Base-by-base conservation (phyloP, 2,888 invertebrate species). In the Pollenia amentaria region DNA sequence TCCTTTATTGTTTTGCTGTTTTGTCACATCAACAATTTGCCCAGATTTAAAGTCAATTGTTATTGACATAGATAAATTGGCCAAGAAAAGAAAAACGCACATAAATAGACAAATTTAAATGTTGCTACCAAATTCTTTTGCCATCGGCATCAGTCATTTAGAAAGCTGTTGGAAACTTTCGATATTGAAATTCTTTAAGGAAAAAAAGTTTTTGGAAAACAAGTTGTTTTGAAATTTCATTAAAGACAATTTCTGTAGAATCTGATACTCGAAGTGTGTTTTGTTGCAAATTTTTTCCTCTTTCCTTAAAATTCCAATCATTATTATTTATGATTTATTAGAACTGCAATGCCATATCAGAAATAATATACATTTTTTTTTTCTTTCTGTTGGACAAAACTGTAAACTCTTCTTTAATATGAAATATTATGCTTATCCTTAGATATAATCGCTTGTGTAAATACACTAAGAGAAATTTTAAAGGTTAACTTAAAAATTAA, bases 251-350 rank as follows among this genome's bases (percentile, higher is more conserved):
- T 70, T 62, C 44, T 70, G 12, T 51, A n/a, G 46, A 14, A 70
- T 62, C 70, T 21, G 70, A 62, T 53, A 72, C 42, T 53, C 42
- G 29, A 64, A 80, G 44, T 64, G 9, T 10, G 51, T 53, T 55
- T 29, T 69, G 57, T 60, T 67, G 67, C 48, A 65, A 84, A 51
- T 65, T 60, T 73, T 60, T 57, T 67, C 60, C 42, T n/a, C 14
- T 44, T 46, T 57, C 48, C 16, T 60, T 65, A 46, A 73, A 60
- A 72, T 44, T 67, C 78, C 51, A 67, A 67, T 84, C 78, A 70
- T 29, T 29, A 29, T 29, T 70, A n/a, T n/a, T 78, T 73, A 84
- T 87, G 87, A 87, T 84, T 81, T 87, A 87, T 87, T 70, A 73
- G 67, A 67, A 72, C 83, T 84, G 86, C 83, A 87, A 42, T 84